Evolutionary conservation across 2,888 invertebrate genomes (phyloP), one percentile per base, ranked within the genome.

Genomic region (Trachelus iudaicus): DNA sequence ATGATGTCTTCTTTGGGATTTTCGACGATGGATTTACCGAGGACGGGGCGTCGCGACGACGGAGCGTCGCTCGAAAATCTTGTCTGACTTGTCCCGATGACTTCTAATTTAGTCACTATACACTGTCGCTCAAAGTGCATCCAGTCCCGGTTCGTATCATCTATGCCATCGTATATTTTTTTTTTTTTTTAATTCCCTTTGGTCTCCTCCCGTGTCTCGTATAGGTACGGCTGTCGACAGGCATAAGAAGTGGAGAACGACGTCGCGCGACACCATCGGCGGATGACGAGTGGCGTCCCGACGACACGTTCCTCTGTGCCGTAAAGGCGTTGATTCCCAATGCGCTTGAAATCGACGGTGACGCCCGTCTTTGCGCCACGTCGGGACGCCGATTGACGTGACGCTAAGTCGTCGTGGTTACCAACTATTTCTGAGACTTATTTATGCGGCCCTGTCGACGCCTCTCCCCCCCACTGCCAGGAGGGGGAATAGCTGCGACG

Each of bases 261-360:
- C 31, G 71, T 71, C 71, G 31, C 3, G 31, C 71, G 71, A 33
- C 71, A 71, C 13, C 33, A 31, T 71, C 71, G 71, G 13, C 71
- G 71, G 56, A 31, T 34, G 71, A 71, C 71, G 71, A 33, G 71
- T 34, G 71, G 30, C 71, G 71, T 71, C 71, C 31, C 71, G 71
- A 15, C 71, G 71, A 31, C 31, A 71, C 13, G 71, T 12, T 56
- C 23, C 23, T 56, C 56, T 9, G 9, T 56, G 23, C 23, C 9
- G 56, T 23, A 23, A 15, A 56, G 56, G 56, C 56, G 56, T 23
- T 23, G 56, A 56, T 56, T 56, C 56, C 56, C 23, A 56, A 56
- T 56, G 56, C 23, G 56, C 23, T 6, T 56, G 56, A 56, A 23
- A 56, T 56, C 56, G 56, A 56, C 56, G 56, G 56, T 23, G 56